Percentiles rank a stretch among this genome's conserved stretches.
Evolutionary conservation across 2,888 invertebrate species (phyloP).

Genomic region (Lysandra coridon): DNA sequence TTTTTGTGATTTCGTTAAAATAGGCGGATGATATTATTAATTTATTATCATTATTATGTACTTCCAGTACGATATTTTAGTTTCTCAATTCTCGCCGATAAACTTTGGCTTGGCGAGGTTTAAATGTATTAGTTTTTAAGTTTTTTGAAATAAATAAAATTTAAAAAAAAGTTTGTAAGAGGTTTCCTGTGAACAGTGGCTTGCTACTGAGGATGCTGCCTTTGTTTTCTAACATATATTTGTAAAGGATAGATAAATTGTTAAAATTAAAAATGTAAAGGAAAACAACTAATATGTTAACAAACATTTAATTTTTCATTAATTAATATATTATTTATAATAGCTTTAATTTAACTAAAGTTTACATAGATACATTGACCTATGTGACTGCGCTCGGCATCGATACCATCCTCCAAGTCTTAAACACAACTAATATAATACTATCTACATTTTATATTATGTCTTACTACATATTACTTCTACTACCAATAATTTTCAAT

Average conservation of each 20-base stretch:
- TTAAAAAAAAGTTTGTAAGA: too few species aligned
- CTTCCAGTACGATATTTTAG: too few species aligned
- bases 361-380: slow-evolving; percentile 59
- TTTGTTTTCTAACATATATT: neutral
- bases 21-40: too few species aligned
- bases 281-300: slow-evolving; percentile 61
- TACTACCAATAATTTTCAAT: slow-evolving; percentile 55
- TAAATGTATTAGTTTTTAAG: too few species aligned
- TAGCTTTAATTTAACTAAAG: slow-evolving; percentile 75
- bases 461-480: slow-evolving; percentile 58
- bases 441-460: slow-evolving; percentile 55
- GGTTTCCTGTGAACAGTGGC: too few species aligned
- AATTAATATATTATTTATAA: slow-evolving; percentile 79
- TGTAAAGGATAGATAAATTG: neutral
- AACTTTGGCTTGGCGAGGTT: too few species aligned
- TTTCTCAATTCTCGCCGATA: too few species aligned
- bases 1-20: too few species aligned
- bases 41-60: too few species aligned
- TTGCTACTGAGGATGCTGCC: neutral
- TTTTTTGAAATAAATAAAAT: too few species aligned
- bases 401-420: slow-evolving; percentile 48
- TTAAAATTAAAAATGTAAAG: slow-evolving; percentile 37
- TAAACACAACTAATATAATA: slow-evolving; percentile 59
- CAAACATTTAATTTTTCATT: slow-evolving; percentile 79
- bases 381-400: slow-evolving; percentile 49